Evolutionary conservation across 2,888 invertebrate genomes (phyloP).

Genomic region (Acanthopleura granulata): DNA sequence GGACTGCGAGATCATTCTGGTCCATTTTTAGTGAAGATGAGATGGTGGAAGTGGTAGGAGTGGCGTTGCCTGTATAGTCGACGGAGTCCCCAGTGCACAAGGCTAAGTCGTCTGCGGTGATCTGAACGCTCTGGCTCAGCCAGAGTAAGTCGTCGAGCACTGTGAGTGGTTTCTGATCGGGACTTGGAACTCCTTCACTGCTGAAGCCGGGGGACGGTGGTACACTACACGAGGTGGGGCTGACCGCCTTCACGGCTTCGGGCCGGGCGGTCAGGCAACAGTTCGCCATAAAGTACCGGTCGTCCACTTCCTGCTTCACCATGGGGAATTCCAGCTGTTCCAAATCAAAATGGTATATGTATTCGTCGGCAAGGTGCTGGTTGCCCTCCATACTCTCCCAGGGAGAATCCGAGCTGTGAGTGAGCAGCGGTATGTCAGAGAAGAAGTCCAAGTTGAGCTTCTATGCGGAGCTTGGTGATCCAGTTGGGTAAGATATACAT

Average conservation of each 20-base stretch:
- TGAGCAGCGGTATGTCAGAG: background rate
- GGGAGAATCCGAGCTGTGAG: background rate
- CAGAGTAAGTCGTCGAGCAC: constrained; percentile 9
- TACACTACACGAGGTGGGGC: constrained; percentile 44
- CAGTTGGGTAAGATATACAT: constrained; percentile 5
- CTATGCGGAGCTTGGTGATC: background rate
- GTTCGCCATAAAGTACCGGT: constrained; percentile 29
- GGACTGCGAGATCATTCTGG: background rate
- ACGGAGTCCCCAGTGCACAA: background rate
- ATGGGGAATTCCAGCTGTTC: constrained; percentile 53
- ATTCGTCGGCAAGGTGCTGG: constrained; percentile 57
- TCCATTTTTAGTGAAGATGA: background rate
- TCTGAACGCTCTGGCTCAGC: constrained; percentile 14
- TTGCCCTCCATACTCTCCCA: constrained; percentile 40
- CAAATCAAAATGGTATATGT: constrained; percentile 59
- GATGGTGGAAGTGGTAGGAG: background rate
- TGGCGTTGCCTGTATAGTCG: constrained; percentile 10
- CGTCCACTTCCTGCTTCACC: constrained; percentile 44
- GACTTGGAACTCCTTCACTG: constrained; percentile 28
- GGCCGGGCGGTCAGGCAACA: constrained; percentile 6
- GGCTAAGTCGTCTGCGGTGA: background rate
- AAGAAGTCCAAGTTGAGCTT: background rate
- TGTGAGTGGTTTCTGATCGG: constrained; percentile 12
- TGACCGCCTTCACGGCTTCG: constrained; percentile 27
- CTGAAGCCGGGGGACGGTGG: constrained; percentile 47